Evolutionary conservation across 2,888 invertebrate species (phyloP).

Genomic region (Drosophila eohydei): DNA sequence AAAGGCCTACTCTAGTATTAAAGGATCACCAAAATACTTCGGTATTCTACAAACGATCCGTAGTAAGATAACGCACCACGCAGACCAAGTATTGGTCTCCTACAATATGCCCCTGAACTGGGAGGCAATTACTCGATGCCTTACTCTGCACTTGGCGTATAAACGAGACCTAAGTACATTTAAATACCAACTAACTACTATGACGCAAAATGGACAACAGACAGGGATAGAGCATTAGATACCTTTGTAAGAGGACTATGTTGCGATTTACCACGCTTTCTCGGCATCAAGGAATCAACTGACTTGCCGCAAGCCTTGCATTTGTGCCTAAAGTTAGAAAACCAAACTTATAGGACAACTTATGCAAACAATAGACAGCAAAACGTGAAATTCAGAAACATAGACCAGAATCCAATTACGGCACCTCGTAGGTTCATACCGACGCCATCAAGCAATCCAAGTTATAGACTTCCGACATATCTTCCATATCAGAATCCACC

Average conservation of each 20-base stretch:
- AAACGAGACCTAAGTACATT: too few species aligned
- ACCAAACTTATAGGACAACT: not conserved
- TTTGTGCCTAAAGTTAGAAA: not conserved
- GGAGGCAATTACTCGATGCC: too few species aligned
- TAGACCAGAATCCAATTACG: not conserved
- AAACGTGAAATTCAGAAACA: not conserved
- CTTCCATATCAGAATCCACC: not conserved
- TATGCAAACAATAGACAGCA: not conserved
- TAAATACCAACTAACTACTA: not conserved
- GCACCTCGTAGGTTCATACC: conserved; percentile 3
- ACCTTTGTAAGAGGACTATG: not conserved
- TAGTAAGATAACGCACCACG: too few species aligned
- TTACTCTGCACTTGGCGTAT: too few species aligned
- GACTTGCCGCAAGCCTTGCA: not conserved
- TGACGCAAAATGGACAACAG: not conserved
- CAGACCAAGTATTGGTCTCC: too few species aligned
- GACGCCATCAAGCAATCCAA: not conserved
- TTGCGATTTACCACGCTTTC: not conserved
- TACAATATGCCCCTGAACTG: too few species aligned
- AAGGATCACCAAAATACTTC: not conserved
- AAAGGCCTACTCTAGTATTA: not conserved
- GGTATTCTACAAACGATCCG: not conserved
- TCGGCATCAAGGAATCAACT: not conserved
- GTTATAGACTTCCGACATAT: not conserved
- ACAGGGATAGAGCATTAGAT: not conserved